Conservation (phyloP, 2,797 vertebrate genomes). For the Fundulus diaphanus region DNA sequence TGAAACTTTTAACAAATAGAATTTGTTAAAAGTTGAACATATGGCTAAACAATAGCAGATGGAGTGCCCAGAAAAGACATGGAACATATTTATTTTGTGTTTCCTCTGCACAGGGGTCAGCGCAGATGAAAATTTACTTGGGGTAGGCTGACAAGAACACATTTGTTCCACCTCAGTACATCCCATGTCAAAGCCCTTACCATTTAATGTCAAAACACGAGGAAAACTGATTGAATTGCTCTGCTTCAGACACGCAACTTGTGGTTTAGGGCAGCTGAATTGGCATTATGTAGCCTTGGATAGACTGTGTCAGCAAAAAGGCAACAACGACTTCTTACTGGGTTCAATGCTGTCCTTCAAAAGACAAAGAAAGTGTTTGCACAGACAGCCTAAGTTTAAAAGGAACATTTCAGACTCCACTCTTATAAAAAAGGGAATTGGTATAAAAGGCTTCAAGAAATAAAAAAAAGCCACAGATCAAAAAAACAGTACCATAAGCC, state of each 20-base stretch:
- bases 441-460: slow-evolving; percentile 6
- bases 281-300: slow-evolving; percentile 65
- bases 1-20: slow-evolving; percentile 4
- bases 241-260: slow-evolving; percentile 64
- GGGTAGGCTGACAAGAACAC: slow-evolving; percentile 5
- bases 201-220: slow-evolving; percentile 56
- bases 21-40: slow-evolving; percentile 9
- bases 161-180: slow-evolving; percentile 43
- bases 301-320: slow-evolving; percentile 64
- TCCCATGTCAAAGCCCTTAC: slow-evolving; percentile 32
- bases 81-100: slow-evolving; percentile 2
- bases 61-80: slow-evolving; percentile 1
- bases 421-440: slow-evolving; percentile 5
- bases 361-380: slow-evolving; percentile 55
- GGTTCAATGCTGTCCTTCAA: slow-evolving; percentile 54
- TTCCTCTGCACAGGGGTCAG: background rate
- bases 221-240: slow-evolving; percentile 52
- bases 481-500: background rate
- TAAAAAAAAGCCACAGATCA: background rate
- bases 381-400: slow-evolving; percentile 13
- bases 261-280: slow-evolving; percentile 64
- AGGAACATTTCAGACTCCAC: slow-evolving; percentile 26
- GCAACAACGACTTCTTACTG: slow-evolving; percentile 53
- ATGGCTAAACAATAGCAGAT: slow-evolving; percentile 1
- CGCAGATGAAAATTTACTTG: background rate